Conservation (phyloP, 2,113 vertebrate genomes). For the Pipa parva region DNA sequence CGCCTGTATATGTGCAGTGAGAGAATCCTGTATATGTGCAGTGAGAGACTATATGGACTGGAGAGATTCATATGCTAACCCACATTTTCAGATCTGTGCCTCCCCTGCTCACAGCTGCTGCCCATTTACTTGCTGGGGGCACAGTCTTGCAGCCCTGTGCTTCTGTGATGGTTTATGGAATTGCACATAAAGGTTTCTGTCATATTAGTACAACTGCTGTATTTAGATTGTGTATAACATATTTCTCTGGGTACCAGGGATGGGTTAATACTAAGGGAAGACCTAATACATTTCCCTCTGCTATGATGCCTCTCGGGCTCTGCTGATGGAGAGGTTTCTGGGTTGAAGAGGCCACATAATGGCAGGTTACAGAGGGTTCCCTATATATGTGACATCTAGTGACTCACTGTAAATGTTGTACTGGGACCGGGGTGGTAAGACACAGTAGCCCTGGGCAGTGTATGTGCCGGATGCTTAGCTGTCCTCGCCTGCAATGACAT, state of each 20-base stretch:
- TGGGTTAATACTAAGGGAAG: not conserved
- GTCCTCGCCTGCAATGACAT: slow-evolving; percentile 30
- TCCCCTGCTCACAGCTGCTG: too few species aligned
- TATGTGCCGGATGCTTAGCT: slow-evolving; percentile 17
- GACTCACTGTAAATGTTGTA: slow-evolving; percentile 23
- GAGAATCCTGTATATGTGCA: too few species aligned
- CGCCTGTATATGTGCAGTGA: too few species aligned
- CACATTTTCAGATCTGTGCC: too few species aligned
- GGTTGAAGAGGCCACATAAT: not conserved
- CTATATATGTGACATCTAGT: slow-evolving; percentile 26
- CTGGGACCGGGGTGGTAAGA: not conserved
- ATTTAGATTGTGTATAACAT: too few species aligned
- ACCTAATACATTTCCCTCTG: not conserved
- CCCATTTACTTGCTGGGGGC: too few species aligned
- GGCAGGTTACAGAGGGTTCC: slow-evolving; percentile 5
- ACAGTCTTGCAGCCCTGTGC: too few species aligned
- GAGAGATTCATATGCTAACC: too few species aligned
- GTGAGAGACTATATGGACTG: too few species aligned
- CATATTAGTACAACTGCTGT: too few species aligned
- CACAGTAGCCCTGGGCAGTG: slow-evolving; percentile 9
- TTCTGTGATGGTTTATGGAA: too few species aligned
- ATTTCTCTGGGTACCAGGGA: too few species aligned
- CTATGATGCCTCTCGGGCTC: not conserved
- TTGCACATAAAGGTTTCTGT: not conserved
- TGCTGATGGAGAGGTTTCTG: not conserved